These are phyloP conservation scores for Scaptodrosophila latifasciaeformis DNA, from an alignment of 2,888 invertebrate species.

Conservation along the genomic window DNA sequence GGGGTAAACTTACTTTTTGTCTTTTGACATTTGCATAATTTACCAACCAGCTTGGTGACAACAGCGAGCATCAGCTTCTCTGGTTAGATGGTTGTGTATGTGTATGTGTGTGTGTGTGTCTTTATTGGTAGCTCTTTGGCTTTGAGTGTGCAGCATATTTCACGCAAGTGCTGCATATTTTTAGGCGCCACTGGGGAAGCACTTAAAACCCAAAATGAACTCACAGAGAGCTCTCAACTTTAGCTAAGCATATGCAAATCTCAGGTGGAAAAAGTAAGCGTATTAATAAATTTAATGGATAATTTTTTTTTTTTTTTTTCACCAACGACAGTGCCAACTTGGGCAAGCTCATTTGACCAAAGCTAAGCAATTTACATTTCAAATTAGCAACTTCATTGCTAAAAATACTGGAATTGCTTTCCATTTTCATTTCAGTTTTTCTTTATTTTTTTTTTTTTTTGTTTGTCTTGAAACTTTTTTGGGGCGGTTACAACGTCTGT, in stretches of 20 bases:
- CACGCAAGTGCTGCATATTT: slow-evolving; percentile 60
- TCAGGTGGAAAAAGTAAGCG: slow-evolving; percentile 48
- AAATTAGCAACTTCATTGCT: slow-evolving; percentile 68
- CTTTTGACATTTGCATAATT: slow-evolving; percentile 62
- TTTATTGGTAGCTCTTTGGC: slow-evolving; percentile 27
- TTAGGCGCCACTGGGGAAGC: slow-evolving; percentile 34
- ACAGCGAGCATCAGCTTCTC: too few species aligned
- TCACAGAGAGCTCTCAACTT: slow-evolving; percentile 37
- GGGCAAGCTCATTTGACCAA: slow-evolving; percentile 16
- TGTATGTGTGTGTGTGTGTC: too few species aligned
- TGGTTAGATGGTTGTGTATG: too few species aligned
- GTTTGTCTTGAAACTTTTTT: slow-evolving; percentile 4
- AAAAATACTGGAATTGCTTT: slow-evolving; percentile 61
- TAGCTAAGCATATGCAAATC: slow-evolving; percentile 42
- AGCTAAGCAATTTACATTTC: slow-evolving; percentile 57
- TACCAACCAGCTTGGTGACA: slow-evolving; percentile 40
- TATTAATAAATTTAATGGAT: slow-evolving; percentile 56
- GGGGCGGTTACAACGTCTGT: too few species aligned
- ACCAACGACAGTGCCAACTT: not conserved
- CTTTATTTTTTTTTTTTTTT: not conserved
- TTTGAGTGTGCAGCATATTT: slow-evolving; percentile 51
- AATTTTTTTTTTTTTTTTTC: too few species aligned
- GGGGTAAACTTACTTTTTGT: slow-evolving; percentile 5
- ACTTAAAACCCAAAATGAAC: slow-evolving; percentile 65
- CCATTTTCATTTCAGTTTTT: slow-evolving; percentile 55